Evolutionary conservation across 35 echinoderm and acorn worm genomes (phyloP), one percentile per base, ranked within the genome.

Genomic region (Diadema setosum): DNA sequence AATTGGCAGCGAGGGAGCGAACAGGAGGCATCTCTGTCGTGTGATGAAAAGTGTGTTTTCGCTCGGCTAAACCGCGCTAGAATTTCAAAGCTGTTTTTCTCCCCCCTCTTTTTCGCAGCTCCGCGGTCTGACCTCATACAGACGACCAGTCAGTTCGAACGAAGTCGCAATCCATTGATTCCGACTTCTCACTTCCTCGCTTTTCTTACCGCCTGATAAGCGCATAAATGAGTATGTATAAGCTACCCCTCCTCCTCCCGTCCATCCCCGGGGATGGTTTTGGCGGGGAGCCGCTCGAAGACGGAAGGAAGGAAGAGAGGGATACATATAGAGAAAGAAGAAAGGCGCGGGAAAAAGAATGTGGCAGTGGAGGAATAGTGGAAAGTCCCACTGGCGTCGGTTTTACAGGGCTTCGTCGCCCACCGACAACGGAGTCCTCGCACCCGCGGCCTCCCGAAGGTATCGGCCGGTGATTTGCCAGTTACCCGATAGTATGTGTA

Each of bases 401-500:
- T 39, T 44, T 78, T 78, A 78, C 73, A 78, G 73, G 14, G 73
- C 40, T 44, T 21, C 39, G 73, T 78, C 73, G 40, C 73, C 73
- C 73, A 41, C 25, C 33, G 29, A 78, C 73, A 78, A 78, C 73
- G 73, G 73, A 36, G 34, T 24, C 25, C 35, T 78, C 73, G 33
- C 73, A 78, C 73, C 73, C 73, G 34, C 9, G 35, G 29, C 40
- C 73, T 78, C 73, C 73, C 73, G 11, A 41, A 78, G 73, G 73
- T 78, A 78, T 78, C 26, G 73, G 39, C 73, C 73, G 73, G 73
- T 78, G 73, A 78, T 78, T 78, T 78, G 73, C 73, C 73, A 35
- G 73, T 78, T 78, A 78, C 40, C 37, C 73, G 73, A 78, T 78
- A 78, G 73, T 33, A 39, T 44, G 73, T 78, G 73, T 78, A 78